These are phyloP conservation scores for Morone chrysops DNA, from an alignment of 2,113 vertebrate species.

Conservation along the genomic window DNA sequence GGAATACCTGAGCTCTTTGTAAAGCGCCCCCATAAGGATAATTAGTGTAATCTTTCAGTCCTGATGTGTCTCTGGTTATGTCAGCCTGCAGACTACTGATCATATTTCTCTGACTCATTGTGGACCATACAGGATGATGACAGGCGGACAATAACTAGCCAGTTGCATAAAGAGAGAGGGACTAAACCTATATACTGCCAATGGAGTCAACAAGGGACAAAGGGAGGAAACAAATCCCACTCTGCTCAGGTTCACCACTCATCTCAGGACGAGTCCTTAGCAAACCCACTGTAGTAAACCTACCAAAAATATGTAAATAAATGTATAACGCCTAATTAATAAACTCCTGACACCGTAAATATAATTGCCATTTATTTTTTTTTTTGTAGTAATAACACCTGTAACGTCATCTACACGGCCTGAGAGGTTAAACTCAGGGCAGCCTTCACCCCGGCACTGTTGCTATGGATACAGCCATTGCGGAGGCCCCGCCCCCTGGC, in stretches of 20 bases:
- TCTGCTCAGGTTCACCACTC: neutral
- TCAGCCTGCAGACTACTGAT: too few species aligned
- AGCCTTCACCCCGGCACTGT: rapidly evolving
- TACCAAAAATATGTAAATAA: too few species aligned
- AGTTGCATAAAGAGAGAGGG: neutral
- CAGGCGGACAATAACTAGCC: too few species aligned
- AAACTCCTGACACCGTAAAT: too few species aligned
- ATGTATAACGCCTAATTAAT: neutral
- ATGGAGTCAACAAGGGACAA: neutral
- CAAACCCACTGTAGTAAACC: neutral
- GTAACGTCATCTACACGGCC: neutral
- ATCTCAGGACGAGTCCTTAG: neutral
- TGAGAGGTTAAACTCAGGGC: neutral
- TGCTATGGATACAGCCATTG: neutral
- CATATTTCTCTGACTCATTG: neutral
- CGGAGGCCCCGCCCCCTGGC: constrained; percentile 37
- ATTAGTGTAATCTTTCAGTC: too few species aligned
- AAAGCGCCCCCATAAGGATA: neutral
- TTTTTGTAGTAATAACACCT: neutral
- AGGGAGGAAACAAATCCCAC: neutral
- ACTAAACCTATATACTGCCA: neutral
- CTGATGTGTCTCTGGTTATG: neutral
- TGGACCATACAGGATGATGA: neutral
- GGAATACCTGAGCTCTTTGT: neutral
- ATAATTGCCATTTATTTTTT: too few species aligned